Conservation (phyloP, 2,113 vertebrate species). For the Oncorhynchus masou region DNA sequence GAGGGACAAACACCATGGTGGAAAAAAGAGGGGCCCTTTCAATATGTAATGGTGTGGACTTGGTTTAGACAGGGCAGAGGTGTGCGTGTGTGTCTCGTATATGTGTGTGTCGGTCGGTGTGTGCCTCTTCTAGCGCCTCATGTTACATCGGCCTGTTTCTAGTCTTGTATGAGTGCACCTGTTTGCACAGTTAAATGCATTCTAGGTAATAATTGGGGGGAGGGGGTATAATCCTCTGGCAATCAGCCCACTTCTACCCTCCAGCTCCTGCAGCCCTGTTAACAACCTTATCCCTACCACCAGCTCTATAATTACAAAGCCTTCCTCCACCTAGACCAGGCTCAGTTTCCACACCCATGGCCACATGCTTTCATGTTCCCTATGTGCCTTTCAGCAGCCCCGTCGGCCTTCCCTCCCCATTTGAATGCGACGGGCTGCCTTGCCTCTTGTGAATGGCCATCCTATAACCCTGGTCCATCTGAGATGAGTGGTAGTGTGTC, state of each 20-base stretch:
- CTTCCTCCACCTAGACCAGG: slow-evolving; percentile 59
- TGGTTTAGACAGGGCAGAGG: slow-evolving; percentile 3
- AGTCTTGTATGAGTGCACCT: slow-evolving; percentile 93
- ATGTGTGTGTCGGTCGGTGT: slow-evolving; percentile 35
- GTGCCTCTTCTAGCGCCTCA: slow-evolving; percentile 57
- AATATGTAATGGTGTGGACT: slow-evolving; percentile 8
- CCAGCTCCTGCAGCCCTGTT: slow-evolving; percentile 75
- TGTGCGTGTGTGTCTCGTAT: slow-evolving; percentile 14
- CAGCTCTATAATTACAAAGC: slow-evolving; percentile 86
- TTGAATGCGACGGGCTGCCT: slow-evolving; percentile 17
- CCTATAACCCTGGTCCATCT: slow-evolving; percentile 50
- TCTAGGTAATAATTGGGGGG: slow-evolving; percentile 85
- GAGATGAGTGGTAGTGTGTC: slow-evolving; percentile 66
- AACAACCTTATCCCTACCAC: slow-evolving; percentile 90
- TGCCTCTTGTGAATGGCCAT: not conserved
- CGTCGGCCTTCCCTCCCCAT: slow-evolving; percentile 29
- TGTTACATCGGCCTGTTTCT: slow-evolving; percentile 85
- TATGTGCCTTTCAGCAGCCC: slow-evolving; percentile 34
- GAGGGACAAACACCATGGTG: not conserved
- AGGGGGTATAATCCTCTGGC: slow-evolving; percentile 88
- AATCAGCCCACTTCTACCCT: slow-evolving; percentile 70
- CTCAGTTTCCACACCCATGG: slow-evolving; percentile 60
- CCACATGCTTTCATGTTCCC: slow-evolving; percentile 64
- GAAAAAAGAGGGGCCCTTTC: not conserved
- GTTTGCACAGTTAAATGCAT: slow-evolving; percentile 91